phyloP scores from a whole-genome alignment of 2,113 vertebrate genomes.

The Uria lomvia region DNA sequence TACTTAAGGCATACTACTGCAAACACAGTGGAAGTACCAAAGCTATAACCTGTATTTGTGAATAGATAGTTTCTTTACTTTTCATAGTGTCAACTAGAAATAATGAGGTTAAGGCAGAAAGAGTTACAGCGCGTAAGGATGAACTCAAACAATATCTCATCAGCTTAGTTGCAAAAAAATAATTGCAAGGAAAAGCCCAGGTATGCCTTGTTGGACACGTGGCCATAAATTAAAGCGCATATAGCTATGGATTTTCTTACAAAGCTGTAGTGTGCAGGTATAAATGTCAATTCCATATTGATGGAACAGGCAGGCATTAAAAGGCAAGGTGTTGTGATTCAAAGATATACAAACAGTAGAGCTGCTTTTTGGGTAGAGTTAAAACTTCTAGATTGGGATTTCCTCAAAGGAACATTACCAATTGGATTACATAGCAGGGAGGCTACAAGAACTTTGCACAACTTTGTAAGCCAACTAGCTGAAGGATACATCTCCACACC shows the following conservation, averaged over 20 bases:
- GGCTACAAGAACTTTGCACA: neutral
- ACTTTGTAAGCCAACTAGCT: neutral
- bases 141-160: neutral
- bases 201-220: neutral
- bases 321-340: neutral
- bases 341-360: neutral
- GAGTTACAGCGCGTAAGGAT: neutral
- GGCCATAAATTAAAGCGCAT: neutral
- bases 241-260: neutral
- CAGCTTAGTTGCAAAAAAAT: neutral
- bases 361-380: neutral
- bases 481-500: neutral
- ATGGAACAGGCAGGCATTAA: neutral
- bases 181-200: neutral
- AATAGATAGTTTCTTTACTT: neutral
- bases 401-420: neutral
- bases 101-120: neutral
- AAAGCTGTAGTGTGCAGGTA: neutral
- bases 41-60: neutral
- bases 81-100: neutral
- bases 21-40: neutral
- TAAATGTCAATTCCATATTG: neutral
- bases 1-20: neutral
- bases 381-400: neutral
- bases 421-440: neutral